phyloP scores from a whole-genome alignment of 2,113 vertebrate species.

The Mastomys coucha region DNA sequence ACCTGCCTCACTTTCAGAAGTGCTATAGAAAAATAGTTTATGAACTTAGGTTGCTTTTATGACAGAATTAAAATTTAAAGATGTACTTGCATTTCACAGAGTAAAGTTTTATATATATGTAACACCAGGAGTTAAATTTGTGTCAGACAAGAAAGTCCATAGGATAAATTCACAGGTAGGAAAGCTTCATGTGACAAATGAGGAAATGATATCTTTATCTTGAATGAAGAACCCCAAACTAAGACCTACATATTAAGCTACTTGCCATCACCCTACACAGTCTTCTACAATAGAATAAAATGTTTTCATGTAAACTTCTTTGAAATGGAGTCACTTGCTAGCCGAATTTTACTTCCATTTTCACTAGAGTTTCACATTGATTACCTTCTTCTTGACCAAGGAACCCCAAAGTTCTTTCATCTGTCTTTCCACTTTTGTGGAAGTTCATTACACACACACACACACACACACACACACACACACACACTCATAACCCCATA shows the following conservation, averaged over 20 bases:
- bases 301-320: constrained; percentile 18
- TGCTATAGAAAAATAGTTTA: constrained; percentile 8
- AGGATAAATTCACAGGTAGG: neutral
- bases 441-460: neutral
- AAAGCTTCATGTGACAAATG: neutral
- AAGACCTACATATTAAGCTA: neutral
- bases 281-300: neutral
- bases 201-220: neutral
- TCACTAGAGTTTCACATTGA: neutral
- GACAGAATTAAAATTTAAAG: constrained; percentile 34
- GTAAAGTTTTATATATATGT: neutral
- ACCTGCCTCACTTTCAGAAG: neutral
- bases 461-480: neutral
- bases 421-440: neutral
- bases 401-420: neutral
- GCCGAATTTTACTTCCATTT: neutral
- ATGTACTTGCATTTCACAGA: neutral
- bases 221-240: neutral
- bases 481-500: neutral
- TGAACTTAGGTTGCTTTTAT: constrained; percentile 18
- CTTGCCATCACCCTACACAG: neutral
- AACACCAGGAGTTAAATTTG: constrained; percentile 5
- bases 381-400: neutral
- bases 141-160: neutral
- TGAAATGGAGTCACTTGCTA: neutral